These are phyloP conservation scores for Metallyticus violacea DNA, from an alignment of 2,888 invertebrate species.

Conservation along the genomic window DNA sequence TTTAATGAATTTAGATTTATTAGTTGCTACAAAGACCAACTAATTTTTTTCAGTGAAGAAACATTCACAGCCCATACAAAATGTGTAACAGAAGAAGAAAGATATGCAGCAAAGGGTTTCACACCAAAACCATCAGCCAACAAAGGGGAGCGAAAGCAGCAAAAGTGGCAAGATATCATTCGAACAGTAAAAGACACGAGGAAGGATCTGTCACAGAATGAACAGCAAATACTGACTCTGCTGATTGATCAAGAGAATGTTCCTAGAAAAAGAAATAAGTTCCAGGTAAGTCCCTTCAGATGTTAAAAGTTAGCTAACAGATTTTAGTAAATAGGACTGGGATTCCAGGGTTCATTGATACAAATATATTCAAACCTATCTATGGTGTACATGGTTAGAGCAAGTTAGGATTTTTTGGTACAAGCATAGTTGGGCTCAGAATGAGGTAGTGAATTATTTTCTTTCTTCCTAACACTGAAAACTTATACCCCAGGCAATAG, in stretches of 20 bases:
- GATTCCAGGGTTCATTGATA: too few relatives aligned
- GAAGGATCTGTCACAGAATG: slow-evolving; percentile 55
- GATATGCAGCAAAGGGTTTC: slow-evolving; percentile 83
- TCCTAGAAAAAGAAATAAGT: slow-evolving; percentile 82
- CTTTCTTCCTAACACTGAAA: too few relatives aligned
- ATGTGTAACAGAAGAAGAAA: slow-evolving; percentile 82
- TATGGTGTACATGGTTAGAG: too few relatives aligned
- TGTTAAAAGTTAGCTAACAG: too few relatives aligned
- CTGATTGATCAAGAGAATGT: slow-evolving; percentile 75
- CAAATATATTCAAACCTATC: too few relatives aligned
- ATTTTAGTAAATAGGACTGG: too few relatives aligned
- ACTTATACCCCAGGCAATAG: too few relatives aligned
- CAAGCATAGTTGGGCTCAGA: too few relatives aligned
- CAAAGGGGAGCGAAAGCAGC: slow-evolving; percentile 85
- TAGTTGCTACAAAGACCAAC: not conserved
- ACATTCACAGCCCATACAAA: slow-evolving; percentile 77
- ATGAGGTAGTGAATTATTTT: too few relatives aligned
- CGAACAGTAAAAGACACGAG: slow-evolving; percentile 59
- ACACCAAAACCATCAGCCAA: slow-evolving; percentile 65
- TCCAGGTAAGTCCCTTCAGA: slow-evolving; percentile 53
- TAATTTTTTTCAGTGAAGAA: slow-evolving; percentile 58
- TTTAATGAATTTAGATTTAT: not conserved
- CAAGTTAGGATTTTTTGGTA: too few relatives aligned
- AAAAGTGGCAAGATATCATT: slow-evolving; percentile 74
- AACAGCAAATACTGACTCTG: slow-evolving; percentile 59